These are phyloP conservation scores for Tiliacea citrago DNA, from an alignment of 2,888 invertebrate species.

Conservation along the genomic window DNA sequence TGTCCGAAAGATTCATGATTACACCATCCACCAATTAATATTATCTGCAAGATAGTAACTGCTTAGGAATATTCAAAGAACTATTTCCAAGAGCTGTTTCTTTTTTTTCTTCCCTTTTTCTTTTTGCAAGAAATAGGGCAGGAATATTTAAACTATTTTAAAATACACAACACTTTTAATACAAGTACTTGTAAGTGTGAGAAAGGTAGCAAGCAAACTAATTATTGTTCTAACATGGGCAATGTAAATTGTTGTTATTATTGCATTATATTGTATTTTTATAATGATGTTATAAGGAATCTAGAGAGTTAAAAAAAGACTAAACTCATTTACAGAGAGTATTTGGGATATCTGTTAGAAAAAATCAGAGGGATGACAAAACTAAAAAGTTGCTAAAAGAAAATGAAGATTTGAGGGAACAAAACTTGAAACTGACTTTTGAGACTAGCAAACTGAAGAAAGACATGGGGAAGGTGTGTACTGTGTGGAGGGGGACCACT, in stretches of 20 bases:
- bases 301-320: slow-evolving; percentile 19
- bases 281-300: slow-evolving; percentile 19
- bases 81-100: not conserved
- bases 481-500: not conserved
- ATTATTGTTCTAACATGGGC: not conserved
- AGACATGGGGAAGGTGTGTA: slow-evolving; percentile 82
- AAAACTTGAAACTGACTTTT: slow-evolving; percentile 77
- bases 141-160: not conserved
- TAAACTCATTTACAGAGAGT: slow-evolving; percentile 78
- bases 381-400: slow-evolving; percentile 76
- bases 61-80: not conserved
- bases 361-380: slow-evolving; percentile 79
- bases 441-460: slow-evolving; percentile 81
- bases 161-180: not conserved
- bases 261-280: slow-evolving; percentile 2
- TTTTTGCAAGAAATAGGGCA: not conserved
- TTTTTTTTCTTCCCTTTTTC: too few species aligned
- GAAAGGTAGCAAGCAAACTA: not conserved
- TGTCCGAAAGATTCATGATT: slow-evolving; percentile 3
- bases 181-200: not conserved
- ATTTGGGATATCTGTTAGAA: slow-evolving; percentile 81
- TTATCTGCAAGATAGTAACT: not conserved
- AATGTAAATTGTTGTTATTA: not conserved
- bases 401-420: slow-evolving; percentile 77
- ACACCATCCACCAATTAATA: not conserved